Percentiles rank a stretch among this genome's conserved stretches.
phyloP scores from a whole-genome alignment of 2,113 vertebrate species.

The Ariopsis seemanni region DNA sequence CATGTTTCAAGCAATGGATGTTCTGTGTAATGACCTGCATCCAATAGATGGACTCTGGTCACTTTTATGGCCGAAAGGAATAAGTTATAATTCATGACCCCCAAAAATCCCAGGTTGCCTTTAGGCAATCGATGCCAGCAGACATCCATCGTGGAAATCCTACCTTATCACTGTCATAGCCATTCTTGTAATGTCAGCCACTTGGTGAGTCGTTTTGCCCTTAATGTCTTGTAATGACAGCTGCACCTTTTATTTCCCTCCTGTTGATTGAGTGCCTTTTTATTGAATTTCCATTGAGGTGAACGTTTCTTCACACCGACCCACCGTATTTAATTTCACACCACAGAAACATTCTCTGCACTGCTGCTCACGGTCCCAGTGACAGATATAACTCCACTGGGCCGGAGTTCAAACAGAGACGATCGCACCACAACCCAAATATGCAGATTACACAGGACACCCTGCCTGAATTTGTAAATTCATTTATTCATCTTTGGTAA shows the following conservation, averaged over 20 bases:
- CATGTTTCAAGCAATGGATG: constrained; percentile 45
- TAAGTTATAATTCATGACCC: constrained; percentile 53
- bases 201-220: constrained; percentile 18
- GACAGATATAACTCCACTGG: constrained; percentile 38
- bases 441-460: background rate
- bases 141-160: constrained; percentile 32
- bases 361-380: constrained; percentile 18
- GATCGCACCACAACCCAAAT: background rate
- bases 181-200: constrained; percentile 34
- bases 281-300: constrained; percentile 55
- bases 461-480: too few relatives aligned
- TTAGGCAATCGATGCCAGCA: constrained; percentile 26
- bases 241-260: constrained; percentile 43
- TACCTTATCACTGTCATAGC: constrained; percentile 30
- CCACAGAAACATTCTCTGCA: constrained; percentile 51
- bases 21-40: constrained; percentile 48
- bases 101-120: constrained; percentile 30
- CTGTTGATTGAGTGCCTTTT: constrained; percentile 53
- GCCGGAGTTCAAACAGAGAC: background rate
- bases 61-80: constrained; percentile 49
- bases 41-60: constrained; percentile 51
- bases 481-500: background rate
- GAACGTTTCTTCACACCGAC: constrained; percentile 41
- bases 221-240: constrained; percentile 50
- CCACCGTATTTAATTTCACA: constrained; percentile 55